Base-by-base conservation (phyloP, 2,888 invertebrate species). In the Sminthurides aquaticus region DNA sequence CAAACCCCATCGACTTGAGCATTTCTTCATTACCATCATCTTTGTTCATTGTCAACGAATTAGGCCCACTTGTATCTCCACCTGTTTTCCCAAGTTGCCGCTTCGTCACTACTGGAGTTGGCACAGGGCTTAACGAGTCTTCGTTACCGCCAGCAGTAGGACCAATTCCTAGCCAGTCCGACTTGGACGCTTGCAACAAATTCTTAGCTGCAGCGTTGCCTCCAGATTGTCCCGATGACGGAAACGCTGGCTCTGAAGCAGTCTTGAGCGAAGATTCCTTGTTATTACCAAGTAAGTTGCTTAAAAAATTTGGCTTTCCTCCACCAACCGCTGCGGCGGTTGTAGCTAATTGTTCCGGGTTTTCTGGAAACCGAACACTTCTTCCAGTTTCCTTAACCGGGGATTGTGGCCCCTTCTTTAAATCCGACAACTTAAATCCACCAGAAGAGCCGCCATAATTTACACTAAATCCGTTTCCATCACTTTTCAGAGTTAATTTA, bases 401-500 rank as follows among this genome's bases (percentile, higher is more conserved):
- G 5, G 59, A 58, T 5, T 25, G 26, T 2, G 66, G 60, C 5
- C 20, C 20, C 64, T 62, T 62, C 20, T 56, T 64, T 18, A 67
- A 57, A 52, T 69, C 67, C 1, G 67, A 69, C 15, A 60, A 22
- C 59, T 61, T 64, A n/a, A 66, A 67, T 34, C 67, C 67, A n/a
- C 26, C 56, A 20, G 52, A 20, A 24, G 43, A 25, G 15, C 60
- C 43, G 3, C 3, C 34, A 52, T 58, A 64, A 48, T 58, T 64
- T 3, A 54, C 59, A 52, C 54, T 64, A 15, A 64, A 22, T 27
- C 55, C 64, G 56, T 58, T 58, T 8, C 64, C 64, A 28, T 64
- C 64, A 43, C 64, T 64, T 59, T 64, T 62, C 27, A 61, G n/a
- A 15, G 48, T 52, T 22, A 64, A 49, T 58, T 69, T 69, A 5